Evolutionary conservation across 1,140 invertebrate species (phyloP), one percentile per base, ranked within the genome.

Genomic region (Samia ricini): DNA sequence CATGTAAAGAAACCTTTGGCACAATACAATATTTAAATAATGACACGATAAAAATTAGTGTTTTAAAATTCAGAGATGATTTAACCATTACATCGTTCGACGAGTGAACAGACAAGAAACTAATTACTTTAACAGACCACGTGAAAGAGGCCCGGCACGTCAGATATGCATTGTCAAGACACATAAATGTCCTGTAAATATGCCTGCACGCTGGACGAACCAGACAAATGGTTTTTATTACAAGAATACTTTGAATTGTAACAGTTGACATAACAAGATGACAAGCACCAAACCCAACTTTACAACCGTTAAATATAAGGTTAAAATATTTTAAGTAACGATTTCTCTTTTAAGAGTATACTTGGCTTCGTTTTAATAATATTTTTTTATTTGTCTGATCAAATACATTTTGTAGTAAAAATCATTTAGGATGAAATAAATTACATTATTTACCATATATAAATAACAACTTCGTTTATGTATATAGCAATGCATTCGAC

Each of bases 41-140:
- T 42, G 12, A 15, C 33, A 12, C 33, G n/a, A 42, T 42, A 42
- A 42, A 29, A 42, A 42, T 42, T 42, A 42, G 8, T 4, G 4
- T 3, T 15, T 42, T 1, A 42, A 2, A 42, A 42, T 42, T 42
- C 15, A 42, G 15, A 15, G 33, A 42, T 42, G 33, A 42, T 42
- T 42, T 42, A 42, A 15, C 33, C 10, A 42, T 42, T 12, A 15
- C 15, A 15, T 3, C 33, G 33, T 42, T 42, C 33, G 33, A 15
- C 7, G 33, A 42, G 12, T 42, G 33, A 42, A 42, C 4, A 56
- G 20, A 68, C 48, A 75, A 75, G 52, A 75, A 72, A 63, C 55
- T 72, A 74, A 74, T 74, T 74, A 64, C 63, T 64, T 57, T 66
- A 68, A 68, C 56, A 66, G 68, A 60, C 33, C 63, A 52, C 68